A percentile compares a stretch with the other conserved stretches of the same genome.
These are phyloP conservation scores for Hucho hucho DNA, from an alignment of 2,113 vertebrate species.

Conservation along the genomic window DNA sequence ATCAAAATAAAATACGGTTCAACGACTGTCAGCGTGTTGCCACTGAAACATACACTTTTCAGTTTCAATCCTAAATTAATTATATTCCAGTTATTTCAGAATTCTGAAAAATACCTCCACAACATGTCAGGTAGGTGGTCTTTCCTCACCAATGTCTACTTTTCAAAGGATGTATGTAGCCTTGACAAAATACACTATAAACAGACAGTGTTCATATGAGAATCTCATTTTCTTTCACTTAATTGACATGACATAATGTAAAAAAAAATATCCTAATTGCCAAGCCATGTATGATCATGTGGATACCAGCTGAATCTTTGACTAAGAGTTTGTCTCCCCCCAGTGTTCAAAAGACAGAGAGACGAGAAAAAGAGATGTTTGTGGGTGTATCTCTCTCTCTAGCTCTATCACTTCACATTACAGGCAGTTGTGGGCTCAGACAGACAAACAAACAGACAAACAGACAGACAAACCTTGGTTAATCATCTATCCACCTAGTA, in stretches of 20 bases:
- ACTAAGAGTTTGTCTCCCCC: conserved; percentile 58
- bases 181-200: neutral
- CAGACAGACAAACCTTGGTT: neutral
- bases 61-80: neutral
- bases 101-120: neutral
- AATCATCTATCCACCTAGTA: neutral
- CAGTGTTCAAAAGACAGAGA: conserved; percentile 24
- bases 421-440: too few relatives aligned
- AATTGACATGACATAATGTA: conserved; percentile 31
- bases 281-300: neutral
- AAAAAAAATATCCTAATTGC: conserved; percentile 34
- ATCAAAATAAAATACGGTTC: neutral
- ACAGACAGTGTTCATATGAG: neutral
- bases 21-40: too few relatives aligned
- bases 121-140: too few relatives aligned
- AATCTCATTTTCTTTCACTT: neutral
- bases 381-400: neutral
- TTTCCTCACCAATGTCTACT: too few relatives aligned
- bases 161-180: neutral
- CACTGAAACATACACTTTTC: neutral
- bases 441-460: too few relatives aligned
- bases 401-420: neutral
- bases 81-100: neutral
- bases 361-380: neutral
- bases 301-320: too few relatives aligned